Conservation (phyloP, 1,140 invertebrate genomes). For the Chelonus insularis region DNA sequence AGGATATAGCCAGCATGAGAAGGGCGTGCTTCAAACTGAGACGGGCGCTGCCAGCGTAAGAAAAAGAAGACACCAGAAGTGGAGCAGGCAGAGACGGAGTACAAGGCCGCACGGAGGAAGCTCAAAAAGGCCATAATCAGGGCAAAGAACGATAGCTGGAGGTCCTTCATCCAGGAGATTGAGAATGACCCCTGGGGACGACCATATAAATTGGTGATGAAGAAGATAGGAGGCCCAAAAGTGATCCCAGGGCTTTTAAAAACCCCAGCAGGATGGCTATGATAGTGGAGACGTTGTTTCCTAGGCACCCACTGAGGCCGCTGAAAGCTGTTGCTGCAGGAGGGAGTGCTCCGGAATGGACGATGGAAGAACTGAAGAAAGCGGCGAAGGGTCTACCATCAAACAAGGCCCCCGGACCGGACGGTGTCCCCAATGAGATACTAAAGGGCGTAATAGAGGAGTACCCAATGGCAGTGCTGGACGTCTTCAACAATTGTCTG, state of each 20-base stretch:
- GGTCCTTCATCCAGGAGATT: constrained; percentile 29
- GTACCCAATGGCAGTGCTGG: too few relatives aligned
- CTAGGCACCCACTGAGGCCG: too few relatives aligned
- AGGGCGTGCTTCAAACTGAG: constrained; percentile 14
- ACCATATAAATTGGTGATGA: constrained; percentile 34
- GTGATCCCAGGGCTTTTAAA: constrained; percentile 14
- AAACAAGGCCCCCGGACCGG: constrained; percentile 40
- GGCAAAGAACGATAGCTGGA: constrained; percentile 21
- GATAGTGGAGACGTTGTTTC: too few relatives aligned
- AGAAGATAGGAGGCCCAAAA: constrained; percentile 8
- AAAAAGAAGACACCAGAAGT: not conserved
- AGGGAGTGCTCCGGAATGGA: too few relatives aligned
- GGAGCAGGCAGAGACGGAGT: not conserved
- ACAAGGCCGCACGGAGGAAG: not conserved
- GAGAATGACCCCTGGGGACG: constrained; percentile 42
- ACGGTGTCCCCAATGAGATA: constrained; percentile 33
- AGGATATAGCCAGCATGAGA: constrained; percentile 23
- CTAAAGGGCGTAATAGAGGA: constrained; percentile 26
- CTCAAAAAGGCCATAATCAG: constrained; percentile 15
- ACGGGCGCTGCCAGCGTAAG: constrained; percentile 15
- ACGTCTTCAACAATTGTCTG: too few relatives aligned
- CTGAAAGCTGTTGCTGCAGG: too few relatives aligned
- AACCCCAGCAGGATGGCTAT: constrained; percentile 27
- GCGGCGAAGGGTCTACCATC: not conserved
- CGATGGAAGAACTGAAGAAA: too few relatives aligned